A percentile compares a stretch with the other conserved stretches of the same genome.
These are phyloP conservation scores for Potorous gilbertii DNA, from an alignment of 2,797 vertebrate genomes.

Conservation along the genomic window DNA sequence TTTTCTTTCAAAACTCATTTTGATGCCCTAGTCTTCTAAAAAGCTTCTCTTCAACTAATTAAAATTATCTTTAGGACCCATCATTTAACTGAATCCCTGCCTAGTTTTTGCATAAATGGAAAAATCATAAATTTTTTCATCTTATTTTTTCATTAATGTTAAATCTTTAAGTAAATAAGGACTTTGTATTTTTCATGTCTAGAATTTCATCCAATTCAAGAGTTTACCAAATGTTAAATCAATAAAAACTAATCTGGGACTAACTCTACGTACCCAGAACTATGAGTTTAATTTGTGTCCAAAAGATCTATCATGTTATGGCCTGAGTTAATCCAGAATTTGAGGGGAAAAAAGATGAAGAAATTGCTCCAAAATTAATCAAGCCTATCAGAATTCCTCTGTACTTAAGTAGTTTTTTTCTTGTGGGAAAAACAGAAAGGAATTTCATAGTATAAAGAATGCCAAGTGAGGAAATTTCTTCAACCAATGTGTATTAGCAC, in stretches of 20 bases:
- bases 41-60: not conserved
- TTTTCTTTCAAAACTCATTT: not conserved
- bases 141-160: constrained; percentile 45
- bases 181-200: constrained; percentile 33
- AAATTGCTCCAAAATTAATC: constrained; percentile 24
- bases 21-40: not conserved
- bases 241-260: constrained; percentile 35
- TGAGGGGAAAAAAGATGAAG: constrained; percentile 12
- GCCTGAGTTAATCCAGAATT: constrained; percentile 43
- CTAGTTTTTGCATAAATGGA: not conserved
- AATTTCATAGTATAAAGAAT: not conserved
- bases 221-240: constrained; percentile 43
- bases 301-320: constrained; percentile 26
- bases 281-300: constrained; percentile 23
- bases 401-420: not conserved
- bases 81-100: not conserved
- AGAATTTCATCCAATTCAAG: not conserved
- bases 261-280: constrained; percentile 23
- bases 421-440: not conserved
- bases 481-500: not conserved
- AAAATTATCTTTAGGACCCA: not conserved
- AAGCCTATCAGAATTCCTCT: not conserved
- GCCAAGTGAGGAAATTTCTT: not conserved
- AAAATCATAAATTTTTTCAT: constrained; percentile 9
- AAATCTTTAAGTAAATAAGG: not conserved